Evolutionary conservation across 2,113 vertebrate genomes (phyloP), one percentile per base, ranked within the genome.

Genomic region (Rhodinocichla rosea): DNA sequence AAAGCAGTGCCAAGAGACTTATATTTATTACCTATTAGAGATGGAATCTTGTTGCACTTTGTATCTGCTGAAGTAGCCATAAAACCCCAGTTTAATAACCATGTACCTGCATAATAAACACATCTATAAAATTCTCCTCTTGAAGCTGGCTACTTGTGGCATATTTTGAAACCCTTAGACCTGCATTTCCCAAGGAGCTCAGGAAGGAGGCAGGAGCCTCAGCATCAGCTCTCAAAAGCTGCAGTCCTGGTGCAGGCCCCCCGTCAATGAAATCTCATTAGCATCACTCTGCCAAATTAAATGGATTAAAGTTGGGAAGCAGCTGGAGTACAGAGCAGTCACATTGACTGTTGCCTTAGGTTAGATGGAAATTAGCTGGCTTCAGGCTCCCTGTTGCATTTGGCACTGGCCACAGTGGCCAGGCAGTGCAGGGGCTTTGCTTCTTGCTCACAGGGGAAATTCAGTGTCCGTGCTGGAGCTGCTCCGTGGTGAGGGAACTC

Each of bases 261-360:
- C 47, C 59, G 9, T 75, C 89, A 75, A 56, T 44, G 45, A 96
- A 95, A 95, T 96, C 90, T 94, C 93, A 96, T 96, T 96, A 96
- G 83, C 93, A 94, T 89, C 89, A 67, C 60, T 76, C 71, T 56
- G 56, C 78, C 78, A 86, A 89, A 94, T 93, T 89, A 96, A 97
- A 95, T 77, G 78, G 68, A 93, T 96, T 89, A 71, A 87, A 95
- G 62, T 32, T 93, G 92, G 90, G 82, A 96, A 90, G 73, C 82
- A 93, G 60, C 82, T 93, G 67, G 76, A 89, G 28, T 3, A 3
- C 62, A 59, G 80, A 70, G 53, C 71, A 91, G 86, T 87, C 57
- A 89, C 76, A 65, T 57, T 83, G 88, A 85, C 80, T 79, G 44
- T 56, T 95, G 92, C 88, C 90, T 94, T 55, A 73, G 89, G 89